These are phyloP conservation scores for Arctocebus calabarensis DNA, from an alignment of 2,797 vertebrate genomes.

Conservation along the genomic window DNA sequence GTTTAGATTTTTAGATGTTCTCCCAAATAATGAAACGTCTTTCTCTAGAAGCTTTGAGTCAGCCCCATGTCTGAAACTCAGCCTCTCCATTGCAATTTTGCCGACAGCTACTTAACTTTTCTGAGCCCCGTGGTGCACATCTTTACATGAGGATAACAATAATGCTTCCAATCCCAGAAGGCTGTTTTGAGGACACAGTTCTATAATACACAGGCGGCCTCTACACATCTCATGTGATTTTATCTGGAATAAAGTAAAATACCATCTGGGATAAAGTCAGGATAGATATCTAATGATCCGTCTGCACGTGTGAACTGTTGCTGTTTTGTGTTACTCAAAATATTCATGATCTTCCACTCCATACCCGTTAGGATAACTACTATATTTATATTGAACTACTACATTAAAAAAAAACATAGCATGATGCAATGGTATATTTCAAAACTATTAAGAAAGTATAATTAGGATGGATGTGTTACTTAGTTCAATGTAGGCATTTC, in stretches of 20 bases:
- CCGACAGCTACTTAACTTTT: background rate
- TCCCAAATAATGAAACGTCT: background rate
- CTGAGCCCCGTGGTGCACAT: background rate
- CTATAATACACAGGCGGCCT: background rate
- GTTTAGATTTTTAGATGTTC: background rate
- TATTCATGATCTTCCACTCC: too few relatives aligned
- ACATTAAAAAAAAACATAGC: too few relatives aligned
- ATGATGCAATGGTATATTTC: too few relatives aligned
- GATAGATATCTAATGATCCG: fast-evolving
- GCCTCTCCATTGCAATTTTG: background rate
- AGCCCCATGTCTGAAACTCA: background rate
- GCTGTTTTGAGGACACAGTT: background rate
- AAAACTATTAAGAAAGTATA: too few relatives aligned
- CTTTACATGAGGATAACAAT: background rate
- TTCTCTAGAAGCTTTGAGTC: background rate
- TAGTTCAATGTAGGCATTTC: too few relatives aligned
- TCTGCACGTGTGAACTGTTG: fast-evolving
- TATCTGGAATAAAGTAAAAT: too few relatives aligned
- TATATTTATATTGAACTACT: background rate
- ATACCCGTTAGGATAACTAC: background rate
- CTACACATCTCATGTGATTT: background rate
- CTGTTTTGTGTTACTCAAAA: background rate
- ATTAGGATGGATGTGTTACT: too few relatives aligned
- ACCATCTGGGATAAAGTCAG: background rate
- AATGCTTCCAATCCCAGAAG: background rate